Evolutionary conservation across 2,888 invertebrate genomes (phyloP).

Genomic region (Caenorhabditis sp.): DNA sequence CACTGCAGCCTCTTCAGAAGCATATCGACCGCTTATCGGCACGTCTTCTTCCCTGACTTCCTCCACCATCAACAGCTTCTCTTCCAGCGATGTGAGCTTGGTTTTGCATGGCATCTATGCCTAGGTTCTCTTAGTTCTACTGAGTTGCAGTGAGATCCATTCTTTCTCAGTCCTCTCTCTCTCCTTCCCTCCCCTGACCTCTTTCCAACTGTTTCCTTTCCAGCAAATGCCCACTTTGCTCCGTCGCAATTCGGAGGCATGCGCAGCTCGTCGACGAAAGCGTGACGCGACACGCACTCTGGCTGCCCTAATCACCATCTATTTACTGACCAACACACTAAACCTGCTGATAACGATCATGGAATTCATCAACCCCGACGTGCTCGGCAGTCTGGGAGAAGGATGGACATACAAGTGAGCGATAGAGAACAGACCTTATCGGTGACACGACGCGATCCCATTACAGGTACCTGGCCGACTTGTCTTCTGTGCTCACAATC

Average conservation of each 20-base stretch:
- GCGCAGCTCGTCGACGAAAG: conserved; percentile 65
- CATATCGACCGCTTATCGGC: conserved; percentile 40
- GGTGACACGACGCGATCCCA: not conserved
- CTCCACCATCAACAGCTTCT: conserved; percentile 33
- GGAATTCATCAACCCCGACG: conserved; percentile 70
- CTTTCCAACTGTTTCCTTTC: conserved; percentile 4
- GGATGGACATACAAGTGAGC: conserved; percentile 71
- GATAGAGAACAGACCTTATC: conserved; percentile 1
- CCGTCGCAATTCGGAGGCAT: conserved; percentile 64
- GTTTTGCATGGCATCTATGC: conserved; percentile 27
- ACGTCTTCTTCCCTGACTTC: conserved; percentile 42
- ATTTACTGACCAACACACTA: conserved; percentile 72
- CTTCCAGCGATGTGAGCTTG: conserved; percentile 56
- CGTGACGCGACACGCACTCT: conserved; percentile 71
- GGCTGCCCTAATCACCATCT: conserved; percentile 71
- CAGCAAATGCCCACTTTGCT: conserved; percentile 65
- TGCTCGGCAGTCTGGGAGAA: conserved; percentile 55
- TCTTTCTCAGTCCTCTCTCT: conserved; percentile 3
- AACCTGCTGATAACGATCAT: conserved; percentile 72
- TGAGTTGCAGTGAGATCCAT: conserved; percentile 4
- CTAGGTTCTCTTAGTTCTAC: not conserved
- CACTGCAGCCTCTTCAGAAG: conserved; percentile 2
- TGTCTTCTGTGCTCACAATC: conserved; percentile 73
- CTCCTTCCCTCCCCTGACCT: not conserved
- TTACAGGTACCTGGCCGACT: conserved; percentile 72